phyloP scores from a whole-genome alignment of 2,888 invertebrate species.

The Tromatobia lineatoria region DNA sequence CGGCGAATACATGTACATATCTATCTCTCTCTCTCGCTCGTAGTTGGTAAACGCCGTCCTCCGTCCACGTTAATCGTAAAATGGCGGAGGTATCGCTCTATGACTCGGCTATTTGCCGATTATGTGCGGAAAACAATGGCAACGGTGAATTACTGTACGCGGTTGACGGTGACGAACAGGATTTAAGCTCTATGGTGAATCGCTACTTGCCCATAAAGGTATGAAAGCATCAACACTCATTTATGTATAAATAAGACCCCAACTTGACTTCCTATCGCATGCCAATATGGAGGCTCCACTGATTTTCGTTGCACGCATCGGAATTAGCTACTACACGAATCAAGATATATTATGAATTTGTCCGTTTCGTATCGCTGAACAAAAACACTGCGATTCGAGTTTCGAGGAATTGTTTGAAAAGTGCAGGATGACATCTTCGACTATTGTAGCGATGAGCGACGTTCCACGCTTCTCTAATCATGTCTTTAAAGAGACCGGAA shows the following conservation, averaged over 20 bases:
- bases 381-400: slow-evolving; percentile 32
- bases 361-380: not conserved
- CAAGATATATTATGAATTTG: slow-evolving; percentile 75
- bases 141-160: slow-evolving; percentile 90
- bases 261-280: slow-evolving; percentile 82
- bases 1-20: not conserved
- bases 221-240: slow-evolving; percentile 76
- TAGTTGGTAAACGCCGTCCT: not conserved
- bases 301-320: slow-evolving; percentile 79
- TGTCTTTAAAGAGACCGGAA: not conserved
- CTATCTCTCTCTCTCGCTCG: not conserved
- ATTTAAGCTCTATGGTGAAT: slow-evolving; percentile 90
- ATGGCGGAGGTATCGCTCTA: slow-evolving; percentile 86
- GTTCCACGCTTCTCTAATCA: not conserved
- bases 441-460: not conserved
- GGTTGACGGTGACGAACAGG: slow-evolving; percentile 83
- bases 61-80: slow-evolving; percentile 34
- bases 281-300: slow-evolving; percentile 81
- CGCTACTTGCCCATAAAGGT: slow-evolving; percentile 92
- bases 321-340: slow-evolving; percentile 80
- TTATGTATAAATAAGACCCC: slow-evolving; percentile 74
- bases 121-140: slow-evolving; percentile 91
- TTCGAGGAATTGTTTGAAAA: slow-evolving; percentile 4
- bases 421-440: not conserved
- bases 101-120: slow-evolving; percentile 91